Base-by-base conservation (phyloP, 1,140 invertebrate species). In the Meloidogyne hapla region DNA sequence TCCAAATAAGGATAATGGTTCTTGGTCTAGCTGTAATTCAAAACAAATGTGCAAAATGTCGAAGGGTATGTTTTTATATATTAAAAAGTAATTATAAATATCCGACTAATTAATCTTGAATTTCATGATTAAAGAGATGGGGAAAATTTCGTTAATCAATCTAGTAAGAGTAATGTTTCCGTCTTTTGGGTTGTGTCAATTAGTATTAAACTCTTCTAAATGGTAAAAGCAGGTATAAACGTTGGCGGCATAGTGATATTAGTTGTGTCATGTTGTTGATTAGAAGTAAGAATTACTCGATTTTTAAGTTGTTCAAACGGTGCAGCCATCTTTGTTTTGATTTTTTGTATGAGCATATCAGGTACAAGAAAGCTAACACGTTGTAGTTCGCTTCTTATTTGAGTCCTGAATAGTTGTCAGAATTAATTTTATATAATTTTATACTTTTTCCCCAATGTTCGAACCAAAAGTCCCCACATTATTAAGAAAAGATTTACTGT, bases 221-320 rank as follows among this genome's bases (percentile, higher is more conserved):
- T 56, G 4, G 48, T 56, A 9, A 56, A 56, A 56, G 48, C 48
- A n/a, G 48, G 48, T 56, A 56, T 56, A 56, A 56, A 56, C n/a
- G 48, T 56, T n/a, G 18, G 48, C 4, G 48, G 48, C 48, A 56
- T 56, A 6, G 48, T 15, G 12, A 42, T 12, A 15, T 42, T 56
- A n/a, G 48, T 21, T 56, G n/a, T n/a, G 6, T 56, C 48, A 21
- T n/a, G 48, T 56, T 56, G 48, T 56, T 56, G 48, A 21, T 26
- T 45, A 10, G 65, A 71, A 21, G 77, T 56, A 18, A 56, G 74
- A 40, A 79, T 33, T 8, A 81, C 69, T 15, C 81, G 71, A 25
- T 65, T 33, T 61, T 80, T 79, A 21, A 81, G 67, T 40, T 79
- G 63, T 61, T 83, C 81, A 69, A 80, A 80, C 12, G 81, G 70